Base-by-base conservation (phyloP, 2,797 vertebrate genomes). In the Masticophis lateralis region DNA sequence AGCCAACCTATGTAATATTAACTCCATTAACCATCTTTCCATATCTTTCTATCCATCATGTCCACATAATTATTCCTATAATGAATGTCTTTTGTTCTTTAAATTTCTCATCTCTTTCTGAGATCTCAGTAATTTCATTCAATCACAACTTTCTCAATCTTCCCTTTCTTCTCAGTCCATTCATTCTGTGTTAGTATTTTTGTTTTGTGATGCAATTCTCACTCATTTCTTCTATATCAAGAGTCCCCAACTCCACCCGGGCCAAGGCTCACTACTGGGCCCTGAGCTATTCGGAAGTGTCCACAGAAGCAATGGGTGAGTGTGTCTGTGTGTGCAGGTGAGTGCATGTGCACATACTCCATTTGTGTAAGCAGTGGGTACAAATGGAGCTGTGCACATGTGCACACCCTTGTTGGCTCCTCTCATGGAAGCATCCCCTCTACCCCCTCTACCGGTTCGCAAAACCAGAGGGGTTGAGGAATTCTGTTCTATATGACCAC, bases 241-340 rank as follows among this genome's bases (percentile, higher is more conserved):
- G 7, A 20, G 7, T 74, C 14, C 32, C 66, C 66, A 74, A 37
- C 16, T 14, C 6, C 28, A 13, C 28, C 66, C 1, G 0, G 5
- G 14, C 6, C 32, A 18, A 37, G 6, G 14, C n/a, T 74, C 66
- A 74, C n/a, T 74, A 74, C 16, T 37, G 16, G 63, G 2, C 28
- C 63, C 28, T 16, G 63, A 69, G n/a, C 66, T 69, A 8, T 32
- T 69, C 5, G 1, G 66, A 69, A 69, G 2, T 37, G 16, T 1
- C 14, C 7, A 18, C 0, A 1, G 6, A 74, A 18, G n/a, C n/a
- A 74, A 2, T 32, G 7, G n/a, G n/a, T 5, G 2, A 74, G 14
- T 1, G 0, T 74, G 66, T 74, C 6, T 32, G 2, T 3, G 3
- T 18, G 16, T 20, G n/a, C 5, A 14, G 28, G 27, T 0, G 4